These are phyloP conservation scores for Galaxias olidus DNA, from an alignment of 2,797 vertebrate genomes.

Conservation along the genomic window DNA sequence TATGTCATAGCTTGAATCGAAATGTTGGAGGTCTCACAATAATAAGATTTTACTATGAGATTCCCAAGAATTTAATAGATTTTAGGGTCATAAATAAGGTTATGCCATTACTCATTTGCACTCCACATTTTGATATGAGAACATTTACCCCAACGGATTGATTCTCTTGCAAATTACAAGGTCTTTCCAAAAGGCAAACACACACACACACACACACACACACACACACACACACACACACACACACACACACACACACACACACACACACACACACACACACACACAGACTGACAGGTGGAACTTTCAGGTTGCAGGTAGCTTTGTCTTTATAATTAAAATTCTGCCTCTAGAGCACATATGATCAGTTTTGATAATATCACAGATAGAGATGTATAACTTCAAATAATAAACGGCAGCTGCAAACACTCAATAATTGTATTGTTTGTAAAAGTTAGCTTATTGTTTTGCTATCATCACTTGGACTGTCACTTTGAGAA, in stretches of 20 bases:
- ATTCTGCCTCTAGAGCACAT: not conserved
- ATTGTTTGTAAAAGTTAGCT: too few relatives aligned
- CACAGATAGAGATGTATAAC: not conserved
- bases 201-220: not conserved
- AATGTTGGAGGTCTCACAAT: slow-evolving; percentile 35
- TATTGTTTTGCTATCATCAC: too few relatives aligned
- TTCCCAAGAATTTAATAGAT: slow-evolving; percentile 48
- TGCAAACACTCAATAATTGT: too few relatives aligned
- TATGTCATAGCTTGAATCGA: slow-evolving; percentile 30
- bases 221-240: not conserved
- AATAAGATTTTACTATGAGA: slow-evolving; percentile 31
- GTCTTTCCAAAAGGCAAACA: slow-evolving; percentile 37
- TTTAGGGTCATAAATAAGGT: slow-evolving; percentile 34
- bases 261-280: slow-evolving; percentile 14
- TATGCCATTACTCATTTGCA: slow-evolving; percentile 39
- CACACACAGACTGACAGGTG: slow-evolving; percentile 25
- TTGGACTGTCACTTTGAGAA: not conserved
- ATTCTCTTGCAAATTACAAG: slow-evolving; percentile 49
- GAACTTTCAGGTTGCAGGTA: slow-evolving; percentile 57
- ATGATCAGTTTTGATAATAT: not conserved
- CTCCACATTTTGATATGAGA: slow-evolving; percentile 41
- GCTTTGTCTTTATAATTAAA: slow-evolving; percentile 34
- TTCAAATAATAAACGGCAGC: too few relatives aligned
- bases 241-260: slow-evolving; percentile 11
- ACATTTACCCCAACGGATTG: slow-evolving; percentile 44